phyloP scores from a whole-genome alignment of 1,140 invertebrate genomes.

The Cardiocondyla obscurior region DNA sequence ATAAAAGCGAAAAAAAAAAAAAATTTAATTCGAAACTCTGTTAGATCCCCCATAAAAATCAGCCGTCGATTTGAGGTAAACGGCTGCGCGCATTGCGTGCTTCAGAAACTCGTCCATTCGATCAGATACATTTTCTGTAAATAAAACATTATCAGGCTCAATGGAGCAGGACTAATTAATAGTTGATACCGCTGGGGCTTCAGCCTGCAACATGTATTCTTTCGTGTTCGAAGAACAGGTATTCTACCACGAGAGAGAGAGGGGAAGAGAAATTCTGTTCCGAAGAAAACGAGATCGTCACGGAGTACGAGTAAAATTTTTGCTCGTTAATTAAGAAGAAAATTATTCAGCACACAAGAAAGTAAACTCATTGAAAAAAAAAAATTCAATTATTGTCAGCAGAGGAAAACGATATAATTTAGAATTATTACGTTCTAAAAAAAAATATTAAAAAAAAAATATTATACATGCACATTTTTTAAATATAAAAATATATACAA shows the following conservation, averaged over 20 bases:
- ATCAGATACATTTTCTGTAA: not conserved
- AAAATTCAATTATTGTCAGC: not conserved
- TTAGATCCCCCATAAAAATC: not conserved
- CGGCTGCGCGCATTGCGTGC: too few relatives aligned
- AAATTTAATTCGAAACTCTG: not conserved
- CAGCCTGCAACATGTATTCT: not conserved
- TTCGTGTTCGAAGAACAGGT: constrained; percentile 18
- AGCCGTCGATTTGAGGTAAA: too few relatives aligned
- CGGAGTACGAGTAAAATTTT: not conserved
- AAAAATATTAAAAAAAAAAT: too few relatives aligned
- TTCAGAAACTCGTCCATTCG: not conserved
- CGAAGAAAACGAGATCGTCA: constrained; percentile 33
- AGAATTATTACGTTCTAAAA: not conserved
- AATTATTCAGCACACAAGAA: not conserved
- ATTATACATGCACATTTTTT: too few relatives aligned
- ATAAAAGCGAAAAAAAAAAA: too few relatives aligned
- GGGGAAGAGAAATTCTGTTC: constrained; percentile 45
- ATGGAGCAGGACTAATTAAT: constrained; percentile 31
- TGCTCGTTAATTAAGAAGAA: constrained; percentile 18
- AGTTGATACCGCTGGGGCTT: not conserved
- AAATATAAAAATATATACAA: not conserved
- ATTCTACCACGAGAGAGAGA: constrained; percentile 10
- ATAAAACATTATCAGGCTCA: not conserved
- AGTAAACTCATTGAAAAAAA: not conserved
- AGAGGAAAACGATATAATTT: not conserved